These are phyloP conservation scores for Spodoptera picta DNA, from an alignment of 2,888 invertebrate species.

Conservation along the genomic window DNA sequence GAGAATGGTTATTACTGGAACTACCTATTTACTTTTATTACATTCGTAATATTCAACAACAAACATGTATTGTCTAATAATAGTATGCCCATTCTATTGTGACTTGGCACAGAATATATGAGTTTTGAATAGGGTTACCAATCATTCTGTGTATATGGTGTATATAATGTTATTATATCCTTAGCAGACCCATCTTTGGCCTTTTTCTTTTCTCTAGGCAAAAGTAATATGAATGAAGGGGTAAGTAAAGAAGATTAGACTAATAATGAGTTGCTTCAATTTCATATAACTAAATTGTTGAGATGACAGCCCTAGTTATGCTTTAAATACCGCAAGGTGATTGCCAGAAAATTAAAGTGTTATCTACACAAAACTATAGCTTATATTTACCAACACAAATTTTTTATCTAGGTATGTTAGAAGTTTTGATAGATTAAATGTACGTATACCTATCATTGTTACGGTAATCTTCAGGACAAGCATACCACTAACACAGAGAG, in stretches of 20 bases:
- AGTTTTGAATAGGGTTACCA: too few relatives aligned
- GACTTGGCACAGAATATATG: conserved; percentile 66
- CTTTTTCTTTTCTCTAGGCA: too few relatives aligned
- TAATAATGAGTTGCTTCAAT: too few relatives aligned
- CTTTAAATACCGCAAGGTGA: conserved; percentile 45
- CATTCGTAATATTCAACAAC: conserved; percentile 43
- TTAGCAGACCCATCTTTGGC: too few relatives aligned
- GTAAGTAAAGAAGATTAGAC: too few relatives aligned
- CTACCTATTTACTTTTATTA: conserved; percentile 11
- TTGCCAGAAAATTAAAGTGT: conserved; percentile 46
- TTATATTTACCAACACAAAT: conserved; percentile 53
- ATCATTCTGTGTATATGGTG: too few relatives aligned
- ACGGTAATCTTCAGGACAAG: too few relatives aligned
- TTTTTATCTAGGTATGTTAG: conserved; percentile 28
- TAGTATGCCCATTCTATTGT: conserved; percentile 62
- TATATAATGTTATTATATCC: too few relatives aligned
- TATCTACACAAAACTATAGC: conserved; percentile 26
- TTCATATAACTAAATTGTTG: too few relatives aligned
- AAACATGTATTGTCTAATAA: conserved; percentile 61
- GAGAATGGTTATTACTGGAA: conserved; percentile 1
- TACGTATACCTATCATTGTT: neutral
- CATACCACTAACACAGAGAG: too few relatives aligned
- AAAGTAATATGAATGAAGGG: too few relatives aligned
- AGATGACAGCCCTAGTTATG: conserved; percentile 14
- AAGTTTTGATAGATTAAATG: conserved; percentile 30